Base-by-base conservation (phyloP, 2,888 invertebrate species). In the Stenolophus ochropezus region DNA sequence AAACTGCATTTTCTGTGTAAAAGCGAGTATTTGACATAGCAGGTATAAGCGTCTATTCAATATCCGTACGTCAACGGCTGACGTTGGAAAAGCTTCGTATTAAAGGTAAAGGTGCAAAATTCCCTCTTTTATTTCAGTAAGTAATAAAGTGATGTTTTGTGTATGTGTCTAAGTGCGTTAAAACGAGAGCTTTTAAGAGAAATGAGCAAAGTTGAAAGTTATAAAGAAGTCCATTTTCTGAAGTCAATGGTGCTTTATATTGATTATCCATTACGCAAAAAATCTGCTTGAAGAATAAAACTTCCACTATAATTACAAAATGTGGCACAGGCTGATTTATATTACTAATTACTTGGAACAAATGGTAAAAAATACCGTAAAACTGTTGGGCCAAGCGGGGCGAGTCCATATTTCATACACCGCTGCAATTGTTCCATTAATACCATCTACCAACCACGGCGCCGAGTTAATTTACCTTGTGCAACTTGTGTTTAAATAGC, bases 321-420 rank as follows among this genome's bases (percentile, higher is more conserved):
- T 61, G 77, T 78, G 47, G 47, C 77, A 78, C 16, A 21, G 61
- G 47, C 65, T 78, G 77, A 78, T 78, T 78, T 78, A 78, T 78
- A 78, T 49, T 78, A 65, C 77, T 78, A 78, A 78, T 78, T 78
- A 78, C 77, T 47, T 78, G 77, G 77, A 78, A 78, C 61, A 27
- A 78, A 78, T 78, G 65, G 42, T 78, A 61, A 78, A 78, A 77
- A 78, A 78, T 78, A 78, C 47, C 77, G 61, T 78, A 78, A 78
- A 78, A 78, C 69, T 78, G 77, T 78, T 78, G 65, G 14, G 33
- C 8, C 8, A 8, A 2, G 33, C 6, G 33, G 33, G 11, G 8
- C 33, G 11, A 42, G 77, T 65, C 47, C n/a, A 78, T 78, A 61
- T 78, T 78, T 78, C 77, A 78, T 61, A 61, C 42, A 69, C 33